Evolutionary conservation across 1,140 invertebrate genomes (phyloP), one percentile per base, ranked within the genome.

Genomic region (Drosophila fuyamai): DNA sequence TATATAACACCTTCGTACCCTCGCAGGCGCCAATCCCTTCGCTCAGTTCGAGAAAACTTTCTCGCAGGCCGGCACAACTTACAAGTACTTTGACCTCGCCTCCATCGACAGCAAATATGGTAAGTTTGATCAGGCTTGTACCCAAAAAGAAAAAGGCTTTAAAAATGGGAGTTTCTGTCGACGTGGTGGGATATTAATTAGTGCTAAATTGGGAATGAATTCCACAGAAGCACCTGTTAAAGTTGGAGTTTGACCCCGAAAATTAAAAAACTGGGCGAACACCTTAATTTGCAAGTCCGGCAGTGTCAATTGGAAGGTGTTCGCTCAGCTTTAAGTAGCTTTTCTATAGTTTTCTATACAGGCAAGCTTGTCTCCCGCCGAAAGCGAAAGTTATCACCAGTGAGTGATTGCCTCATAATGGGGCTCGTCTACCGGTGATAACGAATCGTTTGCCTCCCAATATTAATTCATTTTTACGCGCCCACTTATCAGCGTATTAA

Each of bases 61-160:
- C 29, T 92, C 93, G 4, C 91, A 96, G 32, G 94, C 94, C 72
- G 95, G 94, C 1, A 95, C 95, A 47, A 92, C 94, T 2, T 97
- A 94, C 81, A 94, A 95, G 63, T 98, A 96, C 90, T 98, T 95
- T 93, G 96, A 97, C 93, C 80, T 98, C 35, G 84, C 94, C 29
- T 79, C 93, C 47, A 93, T 96, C 91, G 94, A 95, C 83, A 91
- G 94, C 63, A 95, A 96, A 94, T 98, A 97, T 95, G 95, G 97
- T 98, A 94, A 95, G 94, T 83, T 44, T 44, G 18, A 12, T 27
- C 27, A 40, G 50, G 29, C 14, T 35, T 71, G 18, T 23, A 23
- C 23, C 23, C 23, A 23, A 23, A 23, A 23, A 23, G 1, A 10
- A 9, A 29, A 5, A 29, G 27, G 12, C 32, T 36, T 12, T 6